Percentiles rank a stretch among this genome's conserved stretches.
These are phyloP conservation scores for Apteryx mantelli DNA, from an alignment of 2,113 vertebrate genomes.

Conservation along the genomic window DNA sequence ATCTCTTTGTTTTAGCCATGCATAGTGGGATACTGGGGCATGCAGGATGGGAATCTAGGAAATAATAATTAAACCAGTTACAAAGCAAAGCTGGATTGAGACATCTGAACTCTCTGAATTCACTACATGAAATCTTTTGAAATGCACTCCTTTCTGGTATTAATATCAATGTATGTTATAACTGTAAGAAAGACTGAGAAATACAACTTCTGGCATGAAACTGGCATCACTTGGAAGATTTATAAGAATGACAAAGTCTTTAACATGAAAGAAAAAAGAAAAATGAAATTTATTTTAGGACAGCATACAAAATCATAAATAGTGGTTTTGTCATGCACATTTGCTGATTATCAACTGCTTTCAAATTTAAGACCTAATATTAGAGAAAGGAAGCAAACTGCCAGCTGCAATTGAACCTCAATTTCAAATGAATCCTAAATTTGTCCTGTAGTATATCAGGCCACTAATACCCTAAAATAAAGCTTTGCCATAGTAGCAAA, in stretches of 20 bases:
- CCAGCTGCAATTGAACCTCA: not conserved
- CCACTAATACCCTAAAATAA: not conserved
- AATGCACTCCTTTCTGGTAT: not conserved
- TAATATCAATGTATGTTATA: not conserved
- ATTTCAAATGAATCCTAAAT: not conserved
- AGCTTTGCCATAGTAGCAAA: not conserved
- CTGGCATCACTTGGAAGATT: not conserved
- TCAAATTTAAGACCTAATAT: not conserved
- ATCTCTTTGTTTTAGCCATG: not conserved
- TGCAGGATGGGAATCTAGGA: not conserved
- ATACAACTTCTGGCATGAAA: not conserved
- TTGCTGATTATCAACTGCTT: not conserved
- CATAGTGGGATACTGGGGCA: not conserved
- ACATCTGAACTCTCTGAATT: not conserved
- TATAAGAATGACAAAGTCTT: not conserved
- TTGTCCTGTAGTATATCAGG: not conserved
- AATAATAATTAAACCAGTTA: not conserved
- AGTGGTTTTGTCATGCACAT: not conserved
- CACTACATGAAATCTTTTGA: not conserved
- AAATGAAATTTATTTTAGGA: not conserved
- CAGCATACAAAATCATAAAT: not conserved
- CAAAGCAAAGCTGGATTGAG: not conserved
- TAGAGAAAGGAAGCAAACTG: not conserved
- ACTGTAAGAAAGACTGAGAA: not conserved
- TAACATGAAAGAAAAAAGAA: not conserved